Evolutionary conservation across 2,797 vertebrate species (phyloP), one percentile per base, ranked within the genome.

Genomic region (Dallia pectoralis): DNA sequence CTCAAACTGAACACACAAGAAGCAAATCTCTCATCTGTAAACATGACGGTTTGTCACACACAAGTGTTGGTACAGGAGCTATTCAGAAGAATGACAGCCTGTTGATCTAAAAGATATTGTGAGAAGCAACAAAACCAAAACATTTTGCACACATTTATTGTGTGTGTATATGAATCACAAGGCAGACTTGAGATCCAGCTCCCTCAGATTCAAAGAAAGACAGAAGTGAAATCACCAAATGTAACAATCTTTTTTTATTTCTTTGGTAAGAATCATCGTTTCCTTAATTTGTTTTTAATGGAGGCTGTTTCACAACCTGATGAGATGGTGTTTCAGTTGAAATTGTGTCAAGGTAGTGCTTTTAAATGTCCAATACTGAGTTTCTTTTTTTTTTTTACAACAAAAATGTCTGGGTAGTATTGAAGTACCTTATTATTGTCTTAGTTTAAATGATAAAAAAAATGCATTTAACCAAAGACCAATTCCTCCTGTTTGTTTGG

Each of bases 201-300:
- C 40, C 83, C 65, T 82, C 82, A 80, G 85, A 80, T 88, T 85
- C 67, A 74, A 71, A 74, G 78, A 77, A 88, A 92, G 83, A 84
- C 89, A 89, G 92, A 93, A 93, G 91, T 92, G 92, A 93, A 93
- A 93, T 86, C 88, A 88, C 83, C 49, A 87, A 82, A 86, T 79
- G 77, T 92, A 89, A 90, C 84, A 92, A 93, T 92, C 77, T 77
- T 86, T 90, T 92, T 92, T 90, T 88, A 87, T 82, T 89, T 85
- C 80, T 87, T 82, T 77, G 75, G 75, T 30, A 11, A 78, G 79
- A 87, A 81, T 84, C 77, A 85, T 85, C 88, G 88, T 91, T 92
- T 93, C 92, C 91, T 87, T 88, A 89, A 88, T 33, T 65, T 12
- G 76, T 78, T 86, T 84, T 87, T 77, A 83, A 85, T 77, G 84